Conservation (phyloP, 2,797 vertebrate genomes). For the Remorina albescens region DNA sequence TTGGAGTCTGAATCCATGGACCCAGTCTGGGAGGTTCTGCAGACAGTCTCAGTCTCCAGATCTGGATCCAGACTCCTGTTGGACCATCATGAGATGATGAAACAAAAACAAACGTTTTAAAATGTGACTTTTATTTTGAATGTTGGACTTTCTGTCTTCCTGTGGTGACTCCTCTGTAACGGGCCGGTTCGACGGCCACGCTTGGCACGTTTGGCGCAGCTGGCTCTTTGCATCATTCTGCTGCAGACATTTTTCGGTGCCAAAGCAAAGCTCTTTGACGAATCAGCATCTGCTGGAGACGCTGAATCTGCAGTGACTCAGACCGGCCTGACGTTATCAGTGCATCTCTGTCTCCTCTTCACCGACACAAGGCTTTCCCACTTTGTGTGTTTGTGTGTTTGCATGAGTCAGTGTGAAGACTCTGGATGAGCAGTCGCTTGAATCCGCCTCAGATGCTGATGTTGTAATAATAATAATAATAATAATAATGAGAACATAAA, state of each 20-base stretch:
- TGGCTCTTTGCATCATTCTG: slow-evolving; percentile 5
- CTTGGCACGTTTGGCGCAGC: too few relatives aligned
- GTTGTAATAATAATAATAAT: too few relatives aligned
- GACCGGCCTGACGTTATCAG: not conserved
- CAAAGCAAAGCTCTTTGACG: slow-evolving; percentile 24
- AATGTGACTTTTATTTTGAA: slow-evolving; percentile 42
- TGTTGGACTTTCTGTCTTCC: not conserved
- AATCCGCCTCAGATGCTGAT: not conserved
- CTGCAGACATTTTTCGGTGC: slow-evolving; percentile 25
- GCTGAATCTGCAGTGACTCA: slow-evolving; percentile 24
- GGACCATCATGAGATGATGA: not conserved
- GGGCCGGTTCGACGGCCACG: too few relatives aligned
- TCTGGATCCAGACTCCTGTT: too few relatives aligned
- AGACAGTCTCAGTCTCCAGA: too few relatives aligned
- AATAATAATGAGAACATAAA: too few relatives aligned
- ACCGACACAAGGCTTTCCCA: not conserved
- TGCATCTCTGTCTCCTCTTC: slow-evolving; percentile 4
- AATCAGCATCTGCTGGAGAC: not conserved
- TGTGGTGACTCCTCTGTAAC: not conserved
- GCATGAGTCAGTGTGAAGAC: slow-evolving; percentile 23
- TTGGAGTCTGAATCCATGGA: too few relatives aligned
- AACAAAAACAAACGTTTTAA: too few relatives aligned
- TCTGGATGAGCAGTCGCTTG: not conserved
- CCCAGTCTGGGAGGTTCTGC: too few relatives aligned
- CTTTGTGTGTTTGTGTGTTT: not conserved